These are phyloP conservation scores for Dasypogon diadema DNA, from an alignment of 2,888 invertebrate species.

Conservation along the genomic window DNA sequence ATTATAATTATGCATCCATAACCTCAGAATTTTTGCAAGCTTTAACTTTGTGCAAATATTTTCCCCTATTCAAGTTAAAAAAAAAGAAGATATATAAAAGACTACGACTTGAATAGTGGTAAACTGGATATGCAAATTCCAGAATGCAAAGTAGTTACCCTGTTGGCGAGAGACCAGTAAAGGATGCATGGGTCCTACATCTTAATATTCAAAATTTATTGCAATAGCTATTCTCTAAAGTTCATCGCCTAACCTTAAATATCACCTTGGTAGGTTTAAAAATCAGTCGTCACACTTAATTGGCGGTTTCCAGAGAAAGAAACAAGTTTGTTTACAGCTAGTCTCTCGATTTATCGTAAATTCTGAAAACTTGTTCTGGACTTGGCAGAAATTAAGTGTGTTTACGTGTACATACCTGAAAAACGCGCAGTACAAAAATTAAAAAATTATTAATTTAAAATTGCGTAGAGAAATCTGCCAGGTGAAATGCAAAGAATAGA, in stretches of 20 bases:
- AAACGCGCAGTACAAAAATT: too few species aligned
- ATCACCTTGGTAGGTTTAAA: background rate
- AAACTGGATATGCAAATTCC: background rate
- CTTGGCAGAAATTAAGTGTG: too few species aligned
- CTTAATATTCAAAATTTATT: too few species aligned
- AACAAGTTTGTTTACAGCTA: background rate
- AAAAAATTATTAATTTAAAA: too few species aligned
- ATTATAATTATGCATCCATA: too few species aligned
- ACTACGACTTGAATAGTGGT: background rate
- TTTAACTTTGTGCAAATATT: too few species aligned
- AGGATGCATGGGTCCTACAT: too few species aligned
- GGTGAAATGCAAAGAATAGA: too few species aligned
- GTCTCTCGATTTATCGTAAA: background rate
- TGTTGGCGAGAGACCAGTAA: background rate
- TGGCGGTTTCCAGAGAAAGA: background rate
- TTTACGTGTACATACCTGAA: too few species aligned
- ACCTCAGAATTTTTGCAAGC: too few species aligned
- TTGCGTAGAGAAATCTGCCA: too few species aligned
- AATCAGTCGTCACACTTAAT: background rate
- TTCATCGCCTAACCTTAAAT: background rate
- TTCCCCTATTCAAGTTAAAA: background rate
- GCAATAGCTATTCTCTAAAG: background rate
- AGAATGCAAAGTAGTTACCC: background rate
- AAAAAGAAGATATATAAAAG: background rate
- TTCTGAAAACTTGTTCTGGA: background rate